Evolutionary conservation across 2,113 vertebrate species (phyloP).

Genomic region (Bufo bufo): DNA sequence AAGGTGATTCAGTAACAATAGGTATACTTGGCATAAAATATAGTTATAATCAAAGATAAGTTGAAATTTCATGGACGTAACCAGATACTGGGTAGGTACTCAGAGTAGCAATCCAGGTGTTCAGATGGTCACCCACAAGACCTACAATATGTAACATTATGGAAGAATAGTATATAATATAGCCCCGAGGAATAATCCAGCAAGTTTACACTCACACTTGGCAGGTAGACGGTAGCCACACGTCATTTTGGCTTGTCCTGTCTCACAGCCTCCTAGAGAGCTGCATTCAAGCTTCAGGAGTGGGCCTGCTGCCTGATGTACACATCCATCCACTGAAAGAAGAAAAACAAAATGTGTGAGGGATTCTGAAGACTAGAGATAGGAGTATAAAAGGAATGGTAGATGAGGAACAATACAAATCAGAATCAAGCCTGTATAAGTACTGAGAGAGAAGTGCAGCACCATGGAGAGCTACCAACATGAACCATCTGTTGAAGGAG

Average conservation of each 20-base stretch:
- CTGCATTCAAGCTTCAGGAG: constrained; percentile 82
- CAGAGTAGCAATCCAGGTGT: not conserved
- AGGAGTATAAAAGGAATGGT: constrained; percentile 10
- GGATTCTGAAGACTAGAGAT: not conserved
- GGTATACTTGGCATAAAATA: constrained; percentile 4
- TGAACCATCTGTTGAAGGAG: not conserved
- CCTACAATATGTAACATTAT: not conserved
- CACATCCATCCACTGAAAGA: constrained; percentile 84
- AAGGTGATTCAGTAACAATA: not conserved
- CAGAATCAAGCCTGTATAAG: not conserved
- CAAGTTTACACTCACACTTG: constrained; percentile 77
- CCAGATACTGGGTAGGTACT: not conserved
- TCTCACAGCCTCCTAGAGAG: constrained; percentile 80
- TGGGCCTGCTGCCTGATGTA: constrained; percentile 82
- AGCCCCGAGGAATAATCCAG: no score
- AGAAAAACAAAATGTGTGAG: not conserved
- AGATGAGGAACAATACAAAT: constrained; percentile 5
- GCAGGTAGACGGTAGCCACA: constrained; percentile 85
- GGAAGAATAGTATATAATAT: not conserved
- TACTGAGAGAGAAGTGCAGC: constrained; percentile 8
- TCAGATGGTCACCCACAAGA: not conserved
- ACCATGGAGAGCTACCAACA: constrained; percentile 34
- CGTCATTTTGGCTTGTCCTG: constrained; percentile 85
- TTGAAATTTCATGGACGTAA: not conserved
- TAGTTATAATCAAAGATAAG: not conserved